Conservation (phyloP, 1,140 invertebrate species). For the Drosophila nikananu region DNA sequence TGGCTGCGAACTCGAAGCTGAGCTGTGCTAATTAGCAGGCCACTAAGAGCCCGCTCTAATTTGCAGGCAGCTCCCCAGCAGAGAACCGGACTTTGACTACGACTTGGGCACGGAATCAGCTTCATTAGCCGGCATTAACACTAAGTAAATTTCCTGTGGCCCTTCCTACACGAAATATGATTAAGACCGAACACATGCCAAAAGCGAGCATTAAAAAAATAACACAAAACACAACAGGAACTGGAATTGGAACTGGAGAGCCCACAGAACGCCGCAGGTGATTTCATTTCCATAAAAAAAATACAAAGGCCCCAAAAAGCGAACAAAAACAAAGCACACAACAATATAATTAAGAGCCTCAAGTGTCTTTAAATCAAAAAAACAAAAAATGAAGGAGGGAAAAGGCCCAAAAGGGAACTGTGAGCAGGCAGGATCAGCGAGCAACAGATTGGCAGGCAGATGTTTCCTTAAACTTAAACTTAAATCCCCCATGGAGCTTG, state of each 20-base stretch:
- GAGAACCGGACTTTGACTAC: conserved; percentile 58
- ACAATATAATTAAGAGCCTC: conserved; percentile 78
- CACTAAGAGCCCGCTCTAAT: conserved; percentile 73
- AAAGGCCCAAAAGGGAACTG: conserved; percentile 1
- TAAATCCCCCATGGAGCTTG: conserved; percentile 44
- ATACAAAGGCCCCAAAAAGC: conserved; percentile 39
- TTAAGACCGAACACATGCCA: conserved; percentile 81
- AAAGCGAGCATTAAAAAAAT: conserved; percentile 14
- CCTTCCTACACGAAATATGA: conserved; percentile 48
- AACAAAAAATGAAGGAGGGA: conserved; percentile 31
- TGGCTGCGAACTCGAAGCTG: conserved; percentile 51
- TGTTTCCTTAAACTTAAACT: conserved; percentile 55
- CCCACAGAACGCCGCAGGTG: conserved; percentile 67
- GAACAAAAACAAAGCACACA: conserved; percentile 50
- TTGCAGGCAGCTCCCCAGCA: conserved; percentile 64
- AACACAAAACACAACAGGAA: conserved; percentile 37
- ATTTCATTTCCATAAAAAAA: conserved; percentile 63
- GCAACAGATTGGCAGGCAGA: conserved; percentile 67
- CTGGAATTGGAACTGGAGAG: conserved; percentile 30
- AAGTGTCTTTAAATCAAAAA: conserved; percentile 77
- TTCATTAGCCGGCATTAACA: conserved; percentile 79
- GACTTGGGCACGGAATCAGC: conserved; percentile 46
- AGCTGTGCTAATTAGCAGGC: conserved; percentile 71
- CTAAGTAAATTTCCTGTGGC: conserved; percentile 69
- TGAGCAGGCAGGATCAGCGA: conserved; percentile 35